Evolutionary conservation across 2,113 vertebrate genomes (phyloP), one percentile per base, ranked within the genome.

Genomic region (Marmota monax): DNA sequence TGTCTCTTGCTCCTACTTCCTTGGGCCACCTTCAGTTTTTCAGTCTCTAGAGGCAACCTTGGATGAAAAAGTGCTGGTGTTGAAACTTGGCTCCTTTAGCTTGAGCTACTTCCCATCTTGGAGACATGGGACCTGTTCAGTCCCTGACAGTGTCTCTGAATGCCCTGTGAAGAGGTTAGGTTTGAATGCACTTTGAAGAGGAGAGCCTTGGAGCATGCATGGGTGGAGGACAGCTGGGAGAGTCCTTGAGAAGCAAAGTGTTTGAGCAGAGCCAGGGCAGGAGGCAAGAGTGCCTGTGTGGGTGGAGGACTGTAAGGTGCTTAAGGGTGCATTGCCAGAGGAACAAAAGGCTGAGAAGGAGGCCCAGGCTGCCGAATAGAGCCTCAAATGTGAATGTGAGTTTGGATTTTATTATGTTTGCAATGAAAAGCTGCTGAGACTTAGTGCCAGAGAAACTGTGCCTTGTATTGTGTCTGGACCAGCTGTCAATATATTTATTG

Each of bases 101-200:
- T 80, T 63, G 27, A 72, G 13, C 37, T 53, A 89, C 22, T 45
- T 70, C 39, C 16, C 39, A 22, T 51, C 48, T 39, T 37, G 23
- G 72, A 85, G 11, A n/a, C 34, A 2, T 72, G 9, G 51, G 5
- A 42, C 42, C 37, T 63, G 5, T 67, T 72, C 8, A 25, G 74
- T 69, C 22, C 25, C 48, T 88, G 72, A 8, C 4, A 73, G 12
- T 12, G 22, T 14, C 45, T 73, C 17, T 16, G 39, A 84, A 85
- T 29, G 16, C 20, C 5, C 25, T 39, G 0, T 5, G 11, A n/a
- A 65, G 51, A 34, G 22, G 1, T 0, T 2, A 2, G 11, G 8
- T 32, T 16, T 61, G 25, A 78, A 23, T 32, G n/a, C 9, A 1
- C 29, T 74, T 88, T 56, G 82, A 48, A 29, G 45, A 84, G 53